Evolutionary conservation across 37 sponge, comb jelly and placozoan species (phyloP).

Genomic region (Oopsacas minuta): DNA sequence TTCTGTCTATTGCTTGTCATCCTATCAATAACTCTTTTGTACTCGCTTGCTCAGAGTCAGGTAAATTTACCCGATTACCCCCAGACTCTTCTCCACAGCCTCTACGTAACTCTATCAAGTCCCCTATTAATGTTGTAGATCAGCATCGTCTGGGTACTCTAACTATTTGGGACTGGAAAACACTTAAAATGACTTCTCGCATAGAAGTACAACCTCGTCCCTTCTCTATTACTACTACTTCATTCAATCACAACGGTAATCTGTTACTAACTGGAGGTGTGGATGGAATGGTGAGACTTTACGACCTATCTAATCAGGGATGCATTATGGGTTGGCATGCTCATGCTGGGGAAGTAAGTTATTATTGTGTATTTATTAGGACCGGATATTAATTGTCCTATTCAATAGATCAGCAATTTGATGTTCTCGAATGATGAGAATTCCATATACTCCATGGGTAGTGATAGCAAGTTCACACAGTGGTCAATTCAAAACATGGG

Average conservation of each 20-base stretch:
- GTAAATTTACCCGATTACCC: not conserved
- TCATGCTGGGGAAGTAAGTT: constrained; percentile 37
- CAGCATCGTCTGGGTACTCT: constrained; percentile 10
- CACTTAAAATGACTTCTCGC: constrained; percentile 1
- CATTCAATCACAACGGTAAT: constrained; percentile 92
- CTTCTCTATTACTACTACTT: constrained; percentile 51
- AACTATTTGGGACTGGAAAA: constrained; percentile 18
- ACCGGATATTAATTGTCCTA: not conserved
- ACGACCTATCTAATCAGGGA: not conserved
- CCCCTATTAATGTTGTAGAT: not conserved
- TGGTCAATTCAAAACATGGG: constrained; percentile 15
- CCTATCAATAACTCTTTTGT: not conserved
- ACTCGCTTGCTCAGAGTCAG: not conserved
- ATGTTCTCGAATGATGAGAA: constrained; percentile 88
- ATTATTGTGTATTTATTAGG: too few species aligned
- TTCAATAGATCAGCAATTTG: constrained; percentile 46
- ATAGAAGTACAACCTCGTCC: constrained; percentile 25
- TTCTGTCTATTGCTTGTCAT: not conserved
- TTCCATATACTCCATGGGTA: constrained; percentile 67
- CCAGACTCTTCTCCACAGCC: not conserved
- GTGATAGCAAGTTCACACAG: constrained; percentile 22
- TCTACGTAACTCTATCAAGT: not conserved
- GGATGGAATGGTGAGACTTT: constrained; percentile 84
- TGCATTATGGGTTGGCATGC: constrained; percentile 70
- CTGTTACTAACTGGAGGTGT: constrained; percentile 72